A percentile compares a stretch with the other conserved stretches of the same genome.
Evolutionary conservation across 1,140 invertebrate genomes (phyloP).

Genomic region (Papilio glaucus): DNA sequence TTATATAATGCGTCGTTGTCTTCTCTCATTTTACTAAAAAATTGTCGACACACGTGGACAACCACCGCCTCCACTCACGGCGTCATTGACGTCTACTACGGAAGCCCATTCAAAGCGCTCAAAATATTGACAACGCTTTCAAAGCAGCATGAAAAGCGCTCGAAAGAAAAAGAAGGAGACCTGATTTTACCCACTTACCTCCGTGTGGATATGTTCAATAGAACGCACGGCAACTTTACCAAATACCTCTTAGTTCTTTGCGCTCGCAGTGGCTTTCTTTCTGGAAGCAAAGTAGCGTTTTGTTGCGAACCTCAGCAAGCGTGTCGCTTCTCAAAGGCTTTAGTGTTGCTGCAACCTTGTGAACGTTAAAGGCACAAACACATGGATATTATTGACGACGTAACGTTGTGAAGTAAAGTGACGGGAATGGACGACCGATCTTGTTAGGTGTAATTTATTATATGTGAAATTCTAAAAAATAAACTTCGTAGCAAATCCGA

Average conservation of each 20-base stretch:
- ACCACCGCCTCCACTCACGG: slow-evolving; percentile 57
- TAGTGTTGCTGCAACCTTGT: slow-evolving; percentile 9
- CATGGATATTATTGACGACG: not conserved
- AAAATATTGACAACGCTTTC: slow-evolving; percentile 82
- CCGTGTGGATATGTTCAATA: slow-evolving; percentile 53
- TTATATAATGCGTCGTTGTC: not conserved
- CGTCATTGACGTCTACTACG: slow-evolving; percentile 72
- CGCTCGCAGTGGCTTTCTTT: slow-evolving; percentile 38
- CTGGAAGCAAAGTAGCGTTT: slow-evolving; percentile 44
- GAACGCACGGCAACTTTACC: slow-evolving; percentile 61
- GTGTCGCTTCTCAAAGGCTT: slow-evolving; percentile 45
- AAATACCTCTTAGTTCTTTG: slow-evolving; percentile 67
- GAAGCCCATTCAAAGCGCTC: slow-evolving; percentile 71
- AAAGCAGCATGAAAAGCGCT: slow-evolving; percentile 66
- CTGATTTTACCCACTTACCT: slow-evolving; percentile 67
- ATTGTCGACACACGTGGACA: slow-evolving; percentile 51
- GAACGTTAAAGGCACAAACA: not conserved
- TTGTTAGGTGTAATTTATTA: too few relatives aligned
- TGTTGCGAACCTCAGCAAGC: slow-evolving; percentile 45
- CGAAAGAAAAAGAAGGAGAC: slow-evolving; percentile 66
- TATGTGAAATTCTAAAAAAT: too few relatives aligned
- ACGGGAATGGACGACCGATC: too few relatives aligned
- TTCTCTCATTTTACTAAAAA: not conserved
- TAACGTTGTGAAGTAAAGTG: not conserved
- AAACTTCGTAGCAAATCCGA: too few relatives aligned